phyloP scores from a whole-genome alignment of 2,888 invertebrate genomes.

The Leptura quadrifasciata region DNA sequence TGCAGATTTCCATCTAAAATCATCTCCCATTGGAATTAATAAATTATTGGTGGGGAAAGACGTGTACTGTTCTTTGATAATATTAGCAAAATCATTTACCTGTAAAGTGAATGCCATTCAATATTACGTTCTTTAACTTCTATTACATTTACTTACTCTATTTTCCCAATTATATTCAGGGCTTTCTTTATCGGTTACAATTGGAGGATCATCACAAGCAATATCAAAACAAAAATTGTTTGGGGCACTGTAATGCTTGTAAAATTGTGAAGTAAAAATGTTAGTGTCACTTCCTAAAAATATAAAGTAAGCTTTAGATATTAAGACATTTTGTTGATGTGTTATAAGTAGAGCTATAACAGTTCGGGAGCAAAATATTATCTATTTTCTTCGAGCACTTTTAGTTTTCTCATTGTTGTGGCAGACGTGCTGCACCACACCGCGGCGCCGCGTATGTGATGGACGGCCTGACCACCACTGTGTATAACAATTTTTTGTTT shows the following conservation, averaged over 20 bases:
- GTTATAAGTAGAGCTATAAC: too few species aligned
- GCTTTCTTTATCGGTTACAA: constrained; percentile 75
- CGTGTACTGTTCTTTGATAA: neutral
- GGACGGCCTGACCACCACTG: too few species aligned
- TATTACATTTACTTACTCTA: constrained; percentile 43
- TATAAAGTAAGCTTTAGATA: neutral
- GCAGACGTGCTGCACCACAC: too few species aligned
- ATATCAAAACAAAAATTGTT: constrained; percentile 78
- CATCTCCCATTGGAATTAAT: constrained; percentile 25
- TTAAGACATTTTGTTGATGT: too few species aligned
- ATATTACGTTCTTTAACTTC: neutral
- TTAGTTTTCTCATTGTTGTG: too few species aligned
- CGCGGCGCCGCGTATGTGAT: too few species aligned
- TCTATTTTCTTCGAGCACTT: too few species aligned
- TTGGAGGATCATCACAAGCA: constrained; percentile 72
- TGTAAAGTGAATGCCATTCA: neutral
- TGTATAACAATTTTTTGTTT: too few species aligned
- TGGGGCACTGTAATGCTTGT: constrained; percentile 76
- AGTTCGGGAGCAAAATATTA: too few species aligned
- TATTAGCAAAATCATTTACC: constrained; percentile 20
- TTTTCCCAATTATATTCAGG: constrained; percentile 76
- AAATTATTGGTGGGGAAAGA: constrained; percentile 16
- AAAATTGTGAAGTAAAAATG: constrained; percentile 53
- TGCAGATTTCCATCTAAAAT: constrained; percentile 22
- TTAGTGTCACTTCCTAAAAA: constrained; percentile 66